Evolutionary conservation across 2,888 invertebrate species (phyloP).

Genomic region (Clanis bilineata): DNA sequence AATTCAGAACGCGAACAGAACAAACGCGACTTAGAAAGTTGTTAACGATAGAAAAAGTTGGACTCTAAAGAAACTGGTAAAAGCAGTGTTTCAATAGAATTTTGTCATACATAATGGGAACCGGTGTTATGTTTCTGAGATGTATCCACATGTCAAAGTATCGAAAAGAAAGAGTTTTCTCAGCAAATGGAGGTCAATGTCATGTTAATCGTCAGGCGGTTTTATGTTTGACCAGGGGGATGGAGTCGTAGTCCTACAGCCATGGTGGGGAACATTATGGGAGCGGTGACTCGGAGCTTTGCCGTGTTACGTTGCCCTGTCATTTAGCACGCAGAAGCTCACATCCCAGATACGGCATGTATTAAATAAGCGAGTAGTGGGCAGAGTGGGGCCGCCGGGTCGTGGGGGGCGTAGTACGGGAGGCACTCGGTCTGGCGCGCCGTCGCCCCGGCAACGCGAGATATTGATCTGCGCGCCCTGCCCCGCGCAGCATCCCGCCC

Average conservation of each 20-base stretch:
- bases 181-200: slow-evolving; percentile 60
- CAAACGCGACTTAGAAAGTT: not conserved
- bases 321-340: slow-evolving; percentile 77
- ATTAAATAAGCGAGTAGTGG: slow-evolving; percentile 79
- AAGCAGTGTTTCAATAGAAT: not conserved
- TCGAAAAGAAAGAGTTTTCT: slow-evolving; percentile 44
- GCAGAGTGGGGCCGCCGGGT: slow-evolving; percentile 47
- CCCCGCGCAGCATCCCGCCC: slow-evolving; percentile 78
- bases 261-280: slow-evolving; percentile 40
- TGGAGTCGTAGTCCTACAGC: slow-evolving; percentile 33
- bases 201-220: slow-evolving; percentile 42
- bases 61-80: not conserved
- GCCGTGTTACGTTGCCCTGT: slow-evolving; percentile 63
- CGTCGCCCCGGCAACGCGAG: slow-evolving; percentile 83
- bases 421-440: slow-evolving; percentile 85
- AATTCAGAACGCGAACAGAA: not conserved
- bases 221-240: slow-evolving; percentile 39
- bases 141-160: not conserved
- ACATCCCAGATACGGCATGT: slow-evolving; percentile 75
- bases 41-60: not conserved
- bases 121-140: not conserved
- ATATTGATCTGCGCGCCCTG: slow-evolving; percentile 74
- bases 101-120: not conserved
- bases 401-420: slow-evolving; percentile 75
- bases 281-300: slow-evolving; percentile 52